Base-by-base conservation (phyloP, 2,797 vertebrate genomes). In the Knipowitschia caucasica region DNA sequence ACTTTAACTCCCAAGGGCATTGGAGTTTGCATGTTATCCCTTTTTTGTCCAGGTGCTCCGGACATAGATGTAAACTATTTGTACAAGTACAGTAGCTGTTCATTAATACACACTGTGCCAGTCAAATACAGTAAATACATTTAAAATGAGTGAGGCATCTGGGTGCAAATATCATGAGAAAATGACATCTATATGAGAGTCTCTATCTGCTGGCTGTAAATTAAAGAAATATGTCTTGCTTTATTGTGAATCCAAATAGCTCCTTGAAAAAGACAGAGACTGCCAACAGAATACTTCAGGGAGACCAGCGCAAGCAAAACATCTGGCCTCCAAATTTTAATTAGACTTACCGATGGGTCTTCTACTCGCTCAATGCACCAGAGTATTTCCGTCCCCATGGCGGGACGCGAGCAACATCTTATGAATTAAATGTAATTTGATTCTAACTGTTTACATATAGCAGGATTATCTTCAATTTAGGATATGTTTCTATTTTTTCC, bases 261-360 rank as follows among this genome's bases (percentile, higher is more conserved):
- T 75, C 83, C 75, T 81, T 81, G 75, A 71, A 80, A 82, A 81
- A 71, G 69, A 75, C 50, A 77, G 76, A 74, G 75, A 53, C 83
- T 86, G 88, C 89, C 88, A 90, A 86, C 63, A 45, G 57, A 67
- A 79, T 65, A 73, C 86, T 65, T 78, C 60, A 21, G 87, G 86
- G 87, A 81, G 80, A 83, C 76, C 66, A 82, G 75, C 79, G 67
- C 80, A 86, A 73, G 85, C 83, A 86, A 85, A 89, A 88, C 89
- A 91, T 89, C 87, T 91, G 86, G 88, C 82, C 86, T 86, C 75
- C 61, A 77, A 78, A 78, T 90, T 90, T 89, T 89, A 89, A 91
- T 91, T 89, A 89, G 73, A 80, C 57, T 77, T 76, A 84, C 85
- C 77, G 70, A 50, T 75, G 83, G 83, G 87, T 87, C 79, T 86